Evolutionary conservation across 2,888 invertebrate genomes (phyloP), one percentile per base, ranked within the genome.

Genomic region (Odontocolon sp.): DNA sequence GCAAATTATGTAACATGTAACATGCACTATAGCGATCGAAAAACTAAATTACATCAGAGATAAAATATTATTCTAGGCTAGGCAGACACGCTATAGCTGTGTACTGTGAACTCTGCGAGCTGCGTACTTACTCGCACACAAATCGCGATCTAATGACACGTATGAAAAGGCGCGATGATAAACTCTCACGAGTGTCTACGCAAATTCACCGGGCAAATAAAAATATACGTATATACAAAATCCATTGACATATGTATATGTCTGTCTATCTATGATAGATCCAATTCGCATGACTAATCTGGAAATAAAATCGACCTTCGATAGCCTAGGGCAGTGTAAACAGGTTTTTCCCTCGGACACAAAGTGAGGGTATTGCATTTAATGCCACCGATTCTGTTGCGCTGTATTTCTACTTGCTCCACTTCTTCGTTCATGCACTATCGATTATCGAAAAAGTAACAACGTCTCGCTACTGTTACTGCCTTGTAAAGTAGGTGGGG

Each of bases 401-500:
- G 16, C 31, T 56, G 67, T 67, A 33, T 45, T 45, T 42, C 45
- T 45, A 45, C 33, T 47, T 64, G 68, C 50, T 63, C 68, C 63
- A 74, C 56, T 74, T 71, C 36, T 56, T 36, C 56, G 38, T 64
- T 57, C 56, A 33, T 40, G 63, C 45, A 50, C 68, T 64, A 74
- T 74, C 68, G 63, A 64, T 69, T 61, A 68, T 50, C 40, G 56
- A 74, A 69, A 57, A 59, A 59, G 59, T 59, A 56, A 56, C 63
- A 47, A 42, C 63, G 66, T 59, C 42, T 52, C 57, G 64, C 63
- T 45, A 45, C 26, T 40, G 54, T 11, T 52, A 31, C 31, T 54
- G 28, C n/a, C n/a, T n/a, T n/a, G n/a, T 56, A 18, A 64, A 59
- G 23, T 40, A 42, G 52, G 26, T 28, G 59, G 9, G 52, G 59